These are phyloP conservation scores for Atta colombica DNA, from an alignment of 1,140 invertebrate species.

Conservation along the genomic window DNA sequence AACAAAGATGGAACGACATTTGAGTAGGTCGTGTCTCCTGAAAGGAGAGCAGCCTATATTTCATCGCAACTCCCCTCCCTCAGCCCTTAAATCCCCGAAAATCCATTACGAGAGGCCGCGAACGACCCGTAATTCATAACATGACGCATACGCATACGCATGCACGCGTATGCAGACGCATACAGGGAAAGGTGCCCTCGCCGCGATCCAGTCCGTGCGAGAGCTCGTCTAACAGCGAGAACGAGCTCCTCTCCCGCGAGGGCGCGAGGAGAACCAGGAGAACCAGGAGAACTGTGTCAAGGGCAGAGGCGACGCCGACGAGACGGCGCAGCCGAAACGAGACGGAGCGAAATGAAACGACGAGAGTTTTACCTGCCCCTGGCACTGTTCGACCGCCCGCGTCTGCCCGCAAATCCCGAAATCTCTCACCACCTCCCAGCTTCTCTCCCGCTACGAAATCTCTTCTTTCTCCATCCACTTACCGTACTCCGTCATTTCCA, in stretches of 20 bases:
- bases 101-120: constrained; percentile 35
- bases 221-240: constrained; percentile 69
- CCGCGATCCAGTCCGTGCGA: constrained; percentile 26
- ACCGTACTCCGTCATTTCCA: constrained; percentile 22
- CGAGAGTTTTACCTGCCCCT: constrained; percentile 77
- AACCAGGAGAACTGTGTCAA: constrained; percentile 85
- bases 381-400: background rate
- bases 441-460: constrained; percentile 25
- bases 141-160: background rate
- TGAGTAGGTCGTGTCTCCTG: too few species aligned
- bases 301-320: constrained; percentile 80
- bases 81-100: background rate
- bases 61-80: background rate
- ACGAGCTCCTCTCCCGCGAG: constrained; percentile 56
- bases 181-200: constrained; percentile 65
- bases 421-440: constrained; percentile 25
- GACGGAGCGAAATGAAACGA: constrained; percentile 78
- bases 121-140: background rate
- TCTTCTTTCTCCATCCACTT: background rate
- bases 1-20: too few species aligned
- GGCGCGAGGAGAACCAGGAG: constrained; percentile 77
- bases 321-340: constrained; percentile 76
- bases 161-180: background rate
- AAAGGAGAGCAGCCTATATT: too few species aligned
- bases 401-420: constrained; percentile 41